phyloP scores from a whole-genome alignment of 2,888 invertebrate species.

The Baccha elongata region DNA sequence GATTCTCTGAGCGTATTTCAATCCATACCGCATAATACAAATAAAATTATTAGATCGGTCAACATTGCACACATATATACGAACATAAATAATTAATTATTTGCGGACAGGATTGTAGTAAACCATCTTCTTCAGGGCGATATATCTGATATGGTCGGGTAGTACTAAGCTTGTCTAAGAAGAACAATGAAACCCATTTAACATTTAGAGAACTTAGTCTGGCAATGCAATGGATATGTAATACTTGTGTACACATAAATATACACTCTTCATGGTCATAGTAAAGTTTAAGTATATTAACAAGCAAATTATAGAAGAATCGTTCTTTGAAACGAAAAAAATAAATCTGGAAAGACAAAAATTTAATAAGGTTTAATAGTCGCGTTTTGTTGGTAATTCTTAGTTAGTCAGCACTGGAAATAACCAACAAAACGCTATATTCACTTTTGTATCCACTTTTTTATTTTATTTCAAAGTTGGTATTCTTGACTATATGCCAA shows the following conservation, averaged over 20 bases:
- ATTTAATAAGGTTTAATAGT: too few species aligned
- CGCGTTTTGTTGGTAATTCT: too few species aligned
- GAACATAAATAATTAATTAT: constrained; percentile 67
- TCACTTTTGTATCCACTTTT: too few species aligned
- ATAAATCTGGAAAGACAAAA: too few species aligned
- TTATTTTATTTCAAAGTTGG: too few species aligned
- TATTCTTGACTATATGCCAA: too few species aligned
- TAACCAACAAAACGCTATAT: too few species aligned
- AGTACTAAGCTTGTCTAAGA: constrained; percentile 26
- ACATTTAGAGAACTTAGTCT: not conserved
- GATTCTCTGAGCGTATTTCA: constrained; percentile 28
- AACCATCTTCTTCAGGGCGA: constrained; percentile 10
- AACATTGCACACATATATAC: constrained; percentile 31
- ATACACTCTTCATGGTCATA: too few species aligned
- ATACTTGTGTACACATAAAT: not conserved
- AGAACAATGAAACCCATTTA: constrained; percentile 23
- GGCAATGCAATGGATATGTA: not conserved
- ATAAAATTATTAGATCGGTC: constrained; percentile 47
- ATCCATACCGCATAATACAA: constrained; percentile 56
- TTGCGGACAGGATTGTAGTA: constrained; percentile 60
- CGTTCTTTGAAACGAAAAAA: too few species aligned
- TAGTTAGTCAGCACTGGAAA: too few species aligned
- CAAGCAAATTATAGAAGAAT: too few species aligned
- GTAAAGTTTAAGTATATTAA: too few species aligned
- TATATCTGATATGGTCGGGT: constrained; percentile 14